Evolutionary conservation across 2,797 vertebrate species (phyloP).

Genomic region (Fundulus diaphanus): DNA sequence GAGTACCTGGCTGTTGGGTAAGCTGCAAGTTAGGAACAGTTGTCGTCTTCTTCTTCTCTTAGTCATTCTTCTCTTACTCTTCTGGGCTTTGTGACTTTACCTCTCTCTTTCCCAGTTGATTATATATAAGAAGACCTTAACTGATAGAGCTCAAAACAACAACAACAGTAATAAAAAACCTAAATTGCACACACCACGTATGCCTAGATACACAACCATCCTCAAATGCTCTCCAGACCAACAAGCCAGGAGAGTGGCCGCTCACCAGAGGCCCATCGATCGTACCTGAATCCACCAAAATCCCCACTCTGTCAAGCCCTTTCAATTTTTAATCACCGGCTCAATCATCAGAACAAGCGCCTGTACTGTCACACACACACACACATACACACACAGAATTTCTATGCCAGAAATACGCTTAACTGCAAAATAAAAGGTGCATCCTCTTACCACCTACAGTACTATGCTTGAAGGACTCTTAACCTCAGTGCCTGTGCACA

Average conservation of each 20-base stretch:
- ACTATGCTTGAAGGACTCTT: slow-evolving; percentile 30
- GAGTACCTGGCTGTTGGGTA: slow-evolving; percentile 55
- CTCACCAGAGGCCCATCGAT: slow-evolving; percentile 73
- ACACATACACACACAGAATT: slow-evolving; percentile 5
- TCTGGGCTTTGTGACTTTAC: background rate
- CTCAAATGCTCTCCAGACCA: slow-evolving; percentile 42
- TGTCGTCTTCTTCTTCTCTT: slow-evolving; percentile 34
- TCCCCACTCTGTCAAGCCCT: slow-evolving; percentile 77
- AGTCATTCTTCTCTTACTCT: slow-evolving; percentile 9
- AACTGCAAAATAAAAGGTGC: slow-evolving; percentile 5
- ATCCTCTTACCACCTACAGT: slow-evolving; percentile 17
- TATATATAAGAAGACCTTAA: background rate
- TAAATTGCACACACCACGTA: background rate
- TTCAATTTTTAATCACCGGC: slow-evolving; percentile 84
- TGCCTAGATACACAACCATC: slow-evolving; percentile 24
- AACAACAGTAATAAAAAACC: background rate
- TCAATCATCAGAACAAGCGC: slow-evolving; percentile 69
- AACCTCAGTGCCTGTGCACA: background rate
- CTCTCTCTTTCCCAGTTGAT: background rate
- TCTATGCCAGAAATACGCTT: slow-evolving; percentile 31
- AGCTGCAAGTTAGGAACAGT: slow-evolving; percentile 51
- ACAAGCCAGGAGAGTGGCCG: slow-evolving; percentile 53
- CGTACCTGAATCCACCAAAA: slow-evolving; percentile 73
- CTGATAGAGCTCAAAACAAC: background rate
- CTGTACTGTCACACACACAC: slow-evolving; percentile 42